A percentile compares a stretch with the other conserved stretches of the same genome.
These are phyloP conservation scores for Pantherophis vulpinus DNA, from an alignment of 2,797 vertebrate genomes.

Conservation along the genomic window DNA sequence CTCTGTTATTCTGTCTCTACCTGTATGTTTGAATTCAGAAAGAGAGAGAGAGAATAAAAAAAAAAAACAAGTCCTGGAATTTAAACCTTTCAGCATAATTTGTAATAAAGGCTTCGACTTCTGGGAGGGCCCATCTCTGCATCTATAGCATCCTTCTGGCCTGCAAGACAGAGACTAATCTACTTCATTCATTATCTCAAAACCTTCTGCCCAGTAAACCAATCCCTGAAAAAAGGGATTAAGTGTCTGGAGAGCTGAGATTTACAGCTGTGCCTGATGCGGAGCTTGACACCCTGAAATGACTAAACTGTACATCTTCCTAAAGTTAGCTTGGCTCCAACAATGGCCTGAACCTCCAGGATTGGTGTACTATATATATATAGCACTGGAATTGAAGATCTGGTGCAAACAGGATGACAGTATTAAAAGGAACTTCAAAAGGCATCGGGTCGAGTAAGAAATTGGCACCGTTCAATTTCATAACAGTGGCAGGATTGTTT, in stretches of 20 bases:
- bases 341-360: neutral
- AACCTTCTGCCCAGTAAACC: neutral
- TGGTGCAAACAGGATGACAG: neutral
- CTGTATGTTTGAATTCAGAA: neutral
- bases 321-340: neutral
- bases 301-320: neutral
- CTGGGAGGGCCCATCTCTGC: neutral
- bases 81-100: neutral
- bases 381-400: neutral
- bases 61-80: neutral
- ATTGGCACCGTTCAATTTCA: slow-evolving; percentile 44
- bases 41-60: neutral
- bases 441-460: neutral
- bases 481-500: slow-evolving; percentile 44
- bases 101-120: neutral
- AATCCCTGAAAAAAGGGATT: neutral
- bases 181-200: neutral
- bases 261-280: neutral
- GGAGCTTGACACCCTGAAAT: neutral
- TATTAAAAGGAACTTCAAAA: neutral
- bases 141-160: neutral
- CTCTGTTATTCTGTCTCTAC: no score
- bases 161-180: neutral
- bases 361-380: neutral
- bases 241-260: neutral